phyloP scores from a whole-genome alignment of 2,113 vertebrate genomes.

The Albula glossodonta region DNA sequence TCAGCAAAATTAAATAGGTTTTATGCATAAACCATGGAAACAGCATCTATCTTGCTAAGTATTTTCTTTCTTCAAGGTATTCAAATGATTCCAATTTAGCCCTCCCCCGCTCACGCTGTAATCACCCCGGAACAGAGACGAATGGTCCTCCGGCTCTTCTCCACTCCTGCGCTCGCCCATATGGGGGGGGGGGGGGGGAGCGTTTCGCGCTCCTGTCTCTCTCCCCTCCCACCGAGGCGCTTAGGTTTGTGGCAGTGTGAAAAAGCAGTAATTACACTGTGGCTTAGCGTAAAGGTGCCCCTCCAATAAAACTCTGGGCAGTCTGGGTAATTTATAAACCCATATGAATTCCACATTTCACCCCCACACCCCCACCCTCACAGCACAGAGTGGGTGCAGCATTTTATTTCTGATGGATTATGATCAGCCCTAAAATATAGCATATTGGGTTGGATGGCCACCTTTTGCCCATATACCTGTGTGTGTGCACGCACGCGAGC shows the following conservation, averaged over 20 bases:
- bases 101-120: conserved; percentile 31
- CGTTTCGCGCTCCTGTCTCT: conserved; percentile 18
- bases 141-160: conserved; percentile 19
- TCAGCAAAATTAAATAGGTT: conserved; percentile 40
- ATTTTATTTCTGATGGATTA: neutral
- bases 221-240: conserved; percentile 24
- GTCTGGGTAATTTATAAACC: conserved; percentile 31
- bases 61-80: conserved; percentile 30
- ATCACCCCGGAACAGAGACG: conserved; percentile 33
- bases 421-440: too few species aligned
- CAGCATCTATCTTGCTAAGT: conserved; percentile 43
- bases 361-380: neutral
- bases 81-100: conserved; percentile 20
- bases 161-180: neutral
- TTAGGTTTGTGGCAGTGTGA: conserved; percentile 10
- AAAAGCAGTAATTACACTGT: conserved; percentile 32
- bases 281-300: conserved; percentile 21
- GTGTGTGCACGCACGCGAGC: too few species aligned
- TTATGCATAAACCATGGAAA: conserved; percentile 38
- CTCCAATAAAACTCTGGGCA: conserved; percentile 32
- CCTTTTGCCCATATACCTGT: too few species aligned
- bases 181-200: conserved; percentile 17
- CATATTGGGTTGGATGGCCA: too few species aligned
- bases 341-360: conserved; percentile 24
- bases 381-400: neutral